Percentiles rank a stretch among this genome's conserved stretches.
These are phyloP conservation scores for Tipula vernalis DNA, from an alignment of 2,888 invertebrate species.

Conservation along the genomic window DNA sequence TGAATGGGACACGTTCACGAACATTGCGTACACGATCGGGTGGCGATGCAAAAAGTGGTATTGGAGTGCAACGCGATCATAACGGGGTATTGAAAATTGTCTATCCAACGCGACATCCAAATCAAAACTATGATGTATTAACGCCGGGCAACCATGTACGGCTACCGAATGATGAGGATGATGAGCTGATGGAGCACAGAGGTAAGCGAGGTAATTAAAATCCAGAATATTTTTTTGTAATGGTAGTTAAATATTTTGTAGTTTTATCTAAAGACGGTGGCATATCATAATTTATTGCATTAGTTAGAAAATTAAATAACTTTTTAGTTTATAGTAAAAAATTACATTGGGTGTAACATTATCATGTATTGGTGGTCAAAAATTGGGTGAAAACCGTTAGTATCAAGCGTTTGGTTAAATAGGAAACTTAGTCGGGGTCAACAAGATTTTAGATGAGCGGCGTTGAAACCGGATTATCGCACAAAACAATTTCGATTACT, in stretches of 20 bases:
- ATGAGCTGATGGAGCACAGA: not conserved
- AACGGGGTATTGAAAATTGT: not conserved
- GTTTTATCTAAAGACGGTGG: not conserved
- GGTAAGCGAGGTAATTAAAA: conserved; percentile 8
- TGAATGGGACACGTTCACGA: not conserved
- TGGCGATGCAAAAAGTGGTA: not conserved
- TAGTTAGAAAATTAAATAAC: not conserved
- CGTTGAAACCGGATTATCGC: no score
- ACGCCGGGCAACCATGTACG: not conserved
- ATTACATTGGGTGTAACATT: no score
- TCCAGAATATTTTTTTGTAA: not conserved
- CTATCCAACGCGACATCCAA: not conserved
- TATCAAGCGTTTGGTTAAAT: no score
- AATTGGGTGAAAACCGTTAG: no score
- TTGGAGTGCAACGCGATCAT: not conserved
- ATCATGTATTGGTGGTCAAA: no score
- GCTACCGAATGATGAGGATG: not conserved
- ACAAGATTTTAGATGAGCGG: no score
- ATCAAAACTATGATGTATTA: not conserved
- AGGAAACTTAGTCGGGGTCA: no score
- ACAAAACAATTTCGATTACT: no score
- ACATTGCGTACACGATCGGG: not conserved
- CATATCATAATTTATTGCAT: not conserved
- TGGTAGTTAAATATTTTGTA: not conserved
- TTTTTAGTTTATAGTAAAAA: no score